Evolutionary conservation across 2,888 invertebrate species (phyloP).

Genomic region (Drosophila maculinotata): DNA sequence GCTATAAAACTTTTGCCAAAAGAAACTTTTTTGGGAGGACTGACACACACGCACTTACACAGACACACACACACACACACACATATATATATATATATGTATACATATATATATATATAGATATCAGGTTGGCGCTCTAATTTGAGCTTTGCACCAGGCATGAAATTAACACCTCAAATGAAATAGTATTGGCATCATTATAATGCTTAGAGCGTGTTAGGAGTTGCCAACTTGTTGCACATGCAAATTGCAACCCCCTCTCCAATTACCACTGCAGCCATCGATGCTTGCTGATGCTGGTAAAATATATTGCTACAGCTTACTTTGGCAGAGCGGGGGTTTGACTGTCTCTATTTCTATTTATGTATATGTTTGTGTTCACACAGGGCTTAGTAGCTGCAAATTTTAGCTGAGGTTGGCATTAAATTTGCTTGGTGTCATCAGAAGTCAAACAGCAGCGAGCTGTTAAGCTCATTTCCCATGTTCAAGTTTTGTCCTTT

Average conservation of each 20-base stretch:
- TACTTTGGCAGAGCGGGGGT: constrained; percentile 4
- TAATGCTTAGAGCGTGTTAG: constrained; percentile 9
- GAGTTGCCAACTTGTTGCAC: constrained; percentile 49
- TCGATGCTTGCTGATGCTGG: constrained; percentile 44
- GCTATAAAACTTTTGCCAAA: constrained; percentile 66
- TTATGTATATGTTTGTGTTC: constrained; percentile 7
- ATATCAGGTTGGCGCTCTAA: constrained; percentile 12
- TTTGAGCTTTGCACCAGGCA: constrained; percentile 41
- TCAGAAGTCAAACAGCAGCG: constrained; percentile 64
- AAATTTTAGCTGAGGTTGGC: constrained; percentile 49
- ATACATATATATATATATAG: no score
- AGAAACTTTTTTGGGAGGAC: constrained; percentile 54
- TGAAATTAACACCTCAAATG: constrained; percentile 68
- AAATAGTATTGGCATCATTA: constrained; percentile 36
- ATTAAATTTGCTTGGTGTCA: constrained; percentile 50
- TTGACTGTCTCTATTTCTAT: not conserved
- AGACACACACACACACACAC: not conserved
- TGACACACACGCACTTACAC: constrained; percentile 16
- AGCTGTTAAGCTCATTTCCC: constrained; percentile 70
- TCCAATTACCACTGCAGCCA: not conserved
- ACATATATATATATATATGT: not conserved
- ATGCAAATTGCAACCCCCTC: constrained; percentile 35
- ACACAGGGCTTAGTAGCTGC: constrained; percentile 21
- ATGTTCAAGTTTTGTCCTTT: constrained; percentile 60
- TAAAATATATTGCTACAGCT: constrained; percentile 52